Evolutionary conservation across 2,888 invertebrate species (phyloP).

Genomic region (Phengaris arion): DNA sequence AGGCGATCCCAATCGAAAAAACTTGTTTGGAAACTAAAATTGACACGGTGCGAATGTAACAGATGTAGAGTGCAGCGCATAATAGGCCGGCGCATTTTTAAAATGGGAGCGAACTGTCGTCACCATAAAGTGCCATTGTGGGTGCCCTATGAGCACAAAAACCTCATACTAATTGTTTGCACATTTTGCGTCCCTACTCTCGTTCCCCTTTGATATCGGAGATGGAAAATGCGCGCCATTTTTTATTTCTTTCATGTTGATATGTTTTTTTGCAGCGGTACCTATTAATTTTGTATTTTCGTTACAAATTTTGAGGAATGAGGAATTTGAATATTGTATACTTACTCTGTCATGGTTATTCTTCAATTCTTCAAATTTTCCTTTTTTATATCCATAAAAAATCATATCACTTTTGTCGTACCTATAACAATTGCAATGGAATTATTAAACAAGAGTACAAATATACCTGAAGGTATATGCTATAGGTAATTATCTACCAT

Average conservation of each 20-base stretch:
- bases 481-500: no score
- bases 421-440: no score
- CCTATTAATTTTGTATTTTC: neutral
- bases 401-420: neutral
- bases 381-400: neutral
- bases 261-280: neutral
- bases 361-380: neutral
- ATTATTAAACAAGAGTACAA: no score
- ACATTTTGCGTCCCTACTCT: constrained; percentile 65
- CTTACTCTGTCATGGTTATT: neutral
- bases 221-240: constrained; percentile 32
- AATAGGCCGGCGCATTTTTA: constrained; percentile 56
- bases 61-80: constrained; percentile 64
- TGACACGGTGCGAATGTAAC: constrained; percentile 42
- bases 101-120: constrained; percentile 60
- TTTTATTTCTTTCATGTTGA: constrained; percentile 21
- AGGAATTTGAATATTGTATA: no score
- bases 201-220: constrained; percentile 33
- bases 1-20: neutral
- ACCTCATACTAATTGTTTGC: constrained; percentile 75
- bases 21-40: constrained; percentile 17
- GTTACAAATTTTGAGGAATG: no score
- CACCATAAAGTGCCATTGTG: constrained; percentile 71
- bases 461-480: no score
- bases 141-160: constrained; percentile 58